Conservation (phyloP, 2,113 vertebrate species). For the Aythya baeri region DNA sequence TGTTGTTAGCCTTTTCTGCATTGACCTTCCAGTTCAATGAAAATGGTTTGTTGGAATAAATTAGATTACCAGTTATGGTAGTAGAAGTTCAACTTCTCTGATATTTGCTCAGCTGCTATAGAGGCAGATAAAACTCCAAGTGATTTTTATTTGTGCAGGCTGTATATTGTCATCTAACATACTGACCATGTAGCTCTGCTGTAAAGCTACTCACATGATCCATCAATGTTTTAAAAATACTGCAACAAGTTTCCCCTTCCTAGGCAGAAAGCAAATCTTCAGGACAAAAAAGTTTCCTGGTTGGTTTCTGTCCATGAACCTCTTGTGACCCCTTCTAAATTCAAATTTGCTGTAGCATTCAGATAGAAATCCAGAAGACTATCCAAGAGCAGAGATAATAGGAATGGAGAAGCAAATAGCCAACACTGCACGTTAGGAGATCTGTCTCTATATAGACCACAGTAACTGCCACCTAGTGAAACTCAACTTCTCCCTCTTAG, state of each 20-base stretch:
- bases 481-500: background rate
- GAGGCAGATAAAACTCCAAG: slow-evolving; percentile 1
- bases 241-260: background rate
- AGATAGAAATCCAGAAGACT: background rate
- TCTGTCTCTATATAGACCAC: background rate
- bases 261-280: background rate
- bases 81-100: background rate
- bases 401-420: background rate
- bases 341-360: background rate
- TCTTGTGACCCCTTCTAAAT: background rate
- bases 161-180: background rate
- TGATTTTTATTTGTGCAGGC: background rate
- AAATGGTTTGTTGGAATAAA: slow-evolving; percentile 5
- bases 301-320: background rate
- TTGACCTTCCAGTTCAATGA: background rate
- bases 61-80: background rate
- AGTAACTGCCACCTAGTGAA: background rate
- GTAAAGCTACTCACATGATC: background rate
- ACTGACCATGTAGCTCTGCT: background rate
- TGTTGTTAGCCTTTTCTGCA: background rate
- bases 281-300: background rate
- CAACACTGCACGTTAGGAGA: background rate
- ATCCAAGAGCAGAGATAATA: background rate
- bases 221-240: background rate
- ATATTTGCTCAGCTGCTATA: slow-evolving; percentile 31